These are phyloP conservation scores for Drosophila pruinosa DNA, from an alignment of 1,140 invertebrate species.

Conservation along the genomic window DNA sequence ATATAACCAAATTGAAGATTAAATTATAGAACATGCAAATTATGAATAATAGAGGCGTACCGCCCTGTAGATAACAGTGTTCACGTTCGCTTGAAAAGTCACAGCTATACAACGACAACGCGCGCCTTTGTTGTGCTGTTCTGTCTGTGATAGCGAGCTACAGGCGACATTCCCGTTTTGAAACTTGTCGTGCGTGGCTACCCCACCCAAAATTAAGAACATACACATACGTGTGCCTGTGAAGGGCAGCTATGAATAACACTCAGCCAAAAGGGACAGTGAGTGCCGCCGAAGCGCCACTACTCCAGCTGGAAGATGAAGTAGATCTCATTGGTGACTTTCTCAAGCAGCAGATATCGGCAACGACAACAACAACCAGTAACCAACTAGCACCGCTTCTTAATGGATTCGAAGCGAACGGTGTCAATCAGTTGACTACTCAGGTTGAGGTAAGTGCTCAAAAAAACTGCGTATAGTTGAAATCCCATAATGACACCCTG, in stretches of 20 bases:
- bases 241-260: slow-evolving; percentile 34
- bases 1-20: slow-evolving; percentile 36
- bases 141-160: slow-evolving; percentile 18
- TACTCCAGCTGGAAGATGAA: slow-evolving; percentile 74
- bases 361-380: slow-evolving; percentile 22
- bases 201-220: slow-evolving; percentile 21
- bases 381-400: slow-evolving; percentile 44
- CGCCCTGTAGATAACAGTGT: slow-evolving; percentile 61
- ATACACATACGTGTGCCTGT: slow-evolving; percentile 18
- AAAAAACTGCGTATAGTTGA: neutral
- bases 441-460: slow-evolving; percentile 66
- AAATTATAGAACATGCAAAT: slow-evolving; percentile 66
- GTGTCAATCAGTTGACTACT: slow-evolving; percentile 57
- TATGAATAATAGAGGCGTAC: slow-evolving; percentile 38
- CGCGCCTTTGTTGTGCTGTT: slow-evolving; percentile 54
- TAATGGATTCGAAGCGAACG: slow-evolving; percentile 53
- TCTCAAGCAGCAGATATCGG: slow-evolving; percentile 48
- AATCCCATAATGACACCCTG: neutral
- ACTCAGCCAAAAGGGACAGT: slow-evolving; percentile 1
- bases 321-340: slow-evolving; percentile 73
- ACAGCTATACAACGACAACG: slow-evolving; percentile 42
- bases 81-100: slow-evolving; percentile 56
- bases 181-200: slow-evolving; percentile 16
- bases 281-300: slow-evolving; percentile 40
- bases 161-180: slow-evolving; percentile 17